These are phyloP conservation scores for Morbakka virulenta DNA, from an alignment of 30 jellyfish, hydroid and myxozoan genomes.

Conservation along the genomic window DNA sequence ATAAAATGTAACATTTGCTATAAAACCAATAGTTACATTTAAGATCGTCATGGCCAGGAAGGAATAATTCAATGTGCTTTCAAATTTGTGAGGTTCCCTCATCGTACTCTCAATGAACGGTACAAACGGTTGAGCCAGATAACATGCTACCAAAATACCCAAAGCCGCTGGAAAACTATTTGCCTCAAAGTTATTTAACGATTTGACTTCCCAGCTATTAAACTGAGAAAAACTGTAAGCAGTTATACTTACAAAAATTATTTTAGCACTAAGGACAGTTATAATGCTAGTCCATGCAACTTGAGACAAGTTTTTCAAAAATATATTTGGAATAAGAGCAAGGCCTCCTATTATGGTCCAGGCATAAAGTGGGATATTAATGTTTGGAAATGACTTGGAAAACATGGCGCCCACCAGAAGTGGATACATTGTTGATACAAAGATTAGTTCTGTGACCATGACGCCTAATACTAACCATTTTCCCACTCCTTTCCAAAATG, in stretches of 20 bases:
- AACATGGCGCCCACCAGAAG: constrained; percentile 90
- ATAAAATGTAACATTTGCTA: constrained; percentile 83
- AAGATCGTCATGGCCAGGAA: constrained; percentile 79
- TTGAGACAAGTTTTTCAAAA: constrained; percentile 75
- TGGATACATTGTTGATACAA: constrained; percentile 85
- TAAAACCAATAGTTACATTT: constrained; percentile 63
- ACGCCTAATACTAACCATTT: constrained; percentile 55
- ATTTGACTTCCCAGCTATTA: constrained; percentile 69
- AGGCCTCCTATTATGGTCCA: constrained; percentile 93
- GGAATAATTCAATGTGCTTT: constrained; percentile 66
- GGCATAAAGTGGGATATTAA: constrained; percentile 64
- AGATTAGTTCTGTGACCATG: constrained; percentile 79
- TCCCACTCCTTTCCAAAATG: constrained; percentile 90
- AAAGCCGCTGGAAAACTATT: constrained; percentile 82
- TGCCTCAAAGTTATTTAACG: constrained; percentile 71
- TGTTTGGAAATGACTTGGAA: constrained; percentile 74
- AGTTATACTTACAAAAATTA: constrained; percentile 69
- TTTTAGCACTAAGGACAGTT: constrained; percentile 85
- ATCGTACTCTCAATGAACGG: constrained; percentile 88
- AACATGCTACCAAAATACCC: constrained; percentile 81
- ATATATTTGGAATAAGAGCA: constrained; percentile 78
- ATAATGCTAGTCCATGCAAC: constrained; percentile 96
- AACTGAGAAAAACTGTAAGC: constrained; percentile 61
- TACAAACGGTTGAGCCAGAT: constrained; percentile 93
- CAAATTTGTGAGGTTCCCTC: constrained; percentile 90